These are phyloP conservation scores for Cariama cristata DNA, from an alignment of 2,113 vertebrate species.

Conservation along the genomic window DNA sequence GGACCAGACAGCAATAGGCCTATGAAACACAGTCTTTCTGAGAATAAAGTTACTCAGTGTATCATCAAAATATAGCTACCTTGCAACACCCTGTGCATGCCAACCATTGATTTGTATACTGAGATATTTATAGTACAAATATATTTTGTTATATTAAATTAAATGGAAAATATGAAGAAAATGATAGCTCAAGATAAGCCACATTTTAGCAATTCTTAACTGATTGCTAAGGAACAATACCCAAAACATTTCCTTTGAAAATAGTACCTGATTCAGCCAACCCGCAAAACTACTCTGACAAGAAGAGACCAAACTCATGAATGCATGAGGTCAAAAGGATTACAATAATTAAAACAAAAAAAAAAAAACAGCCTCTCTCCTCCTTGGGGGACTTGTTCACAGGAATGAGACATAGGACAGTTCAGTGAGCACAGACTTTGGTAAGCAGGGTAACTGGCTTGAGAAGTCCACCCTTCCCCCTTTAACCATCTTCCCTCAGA, in stretches of 20 bases:
- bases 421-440: constrained; percentile 56
- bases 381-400: constrained; percentile 25
- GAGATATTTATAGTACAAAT: background rate
- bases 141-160: background rate
- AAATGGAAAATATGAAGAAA: background rate
- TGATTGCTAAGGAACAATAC: background rate
- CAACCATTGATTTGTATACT: background rate
- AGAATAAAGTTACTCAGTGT: background rate
- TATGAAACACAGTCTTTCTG: background rate
- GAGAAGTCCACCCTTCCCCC: constrained; percentile 31
- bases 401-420: constrained; percentile 42
- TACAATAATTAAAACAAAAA: constrained; percentile 10
- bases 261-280: constrained; percentile 28
- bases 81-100: background rate
- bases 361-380: background rate
- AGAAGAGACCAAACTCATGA: constrained; percentile 42
- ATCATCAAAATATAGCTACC: background rate
- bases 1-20: background rate
- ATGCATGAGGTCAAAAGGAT: constrained; percentile 57
- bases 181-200: background rate
- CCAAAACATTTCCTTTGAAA: constrained; percentile 25
- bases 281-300: constrained; percentile 57
- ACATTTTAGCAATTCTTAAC: background rate
- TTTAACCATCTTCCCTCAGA: background rate
- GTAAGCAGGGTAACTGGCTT: constrained; percentile 1